phyloP scores from a whole-genome alignment of 2,888 invertebrate species.

The Drosophila koepferae region DNA sequence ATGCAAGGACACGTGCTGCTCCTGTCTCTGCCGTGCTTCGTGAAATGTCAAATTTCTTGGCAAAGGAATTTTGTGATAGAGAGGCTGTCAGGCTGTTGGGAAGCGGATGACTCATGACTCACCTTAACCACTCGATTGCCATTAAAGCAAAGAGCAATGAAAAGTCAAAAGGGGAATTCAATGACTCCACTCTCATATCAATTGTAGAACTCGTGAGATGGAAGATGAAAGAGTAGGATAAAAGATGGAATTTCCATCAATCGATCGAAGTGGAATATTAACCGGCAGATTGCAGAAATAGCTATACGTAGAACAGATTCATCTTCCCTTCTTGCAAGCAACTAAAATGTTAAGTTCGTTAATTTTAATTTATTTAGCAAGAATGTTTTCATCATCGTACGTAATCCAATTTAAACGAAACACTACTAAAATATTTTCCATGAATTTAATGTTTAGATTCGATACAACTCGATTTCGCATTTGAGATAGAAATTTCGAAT shows the following conservation, averaged over 20 bases:
- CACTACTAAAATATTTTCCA: neutral
- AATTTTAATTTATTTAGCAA: neutral
- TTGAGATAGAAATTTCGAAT: neutral
- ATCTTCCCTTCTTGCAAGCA: no score
- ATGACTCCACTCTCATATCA: neutral
- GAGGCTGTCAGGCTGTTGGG: neutral
- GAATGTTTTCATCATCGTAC: neutral
- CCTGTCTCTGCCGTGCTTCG: slow-evolving; percentile 1
- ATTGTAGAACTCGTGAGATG: neutral
- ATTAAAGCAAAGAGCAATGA: neutral
- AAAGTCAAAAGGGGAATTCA: neutral
- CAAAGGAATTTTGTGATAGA: slow-evolving; percentile 19
- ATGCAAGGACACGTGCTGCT: slow-evolving; percentile 74
- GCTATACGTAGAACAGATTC: neutral
- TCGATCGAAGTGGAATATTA: no score
- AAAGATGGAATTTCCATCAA: neutral
- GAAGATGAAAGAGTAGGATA: neutral
- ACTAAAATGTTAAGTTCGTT: neutral
- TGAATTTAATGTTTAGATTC: neutral
- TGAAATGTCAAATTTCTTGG: slow-evolving; percentile 1
- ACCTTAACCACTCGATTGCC: neutral
- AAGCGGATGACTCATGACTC: slow-evolving; percentile 13
- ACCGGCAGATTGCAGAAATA: no score
- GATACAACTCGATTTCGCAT: neutral
- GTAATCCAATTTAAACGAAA: neutral